Conservation (phyloP, 2,888 invertebrate genomes). For the Urechis unicinctus region DNA sequence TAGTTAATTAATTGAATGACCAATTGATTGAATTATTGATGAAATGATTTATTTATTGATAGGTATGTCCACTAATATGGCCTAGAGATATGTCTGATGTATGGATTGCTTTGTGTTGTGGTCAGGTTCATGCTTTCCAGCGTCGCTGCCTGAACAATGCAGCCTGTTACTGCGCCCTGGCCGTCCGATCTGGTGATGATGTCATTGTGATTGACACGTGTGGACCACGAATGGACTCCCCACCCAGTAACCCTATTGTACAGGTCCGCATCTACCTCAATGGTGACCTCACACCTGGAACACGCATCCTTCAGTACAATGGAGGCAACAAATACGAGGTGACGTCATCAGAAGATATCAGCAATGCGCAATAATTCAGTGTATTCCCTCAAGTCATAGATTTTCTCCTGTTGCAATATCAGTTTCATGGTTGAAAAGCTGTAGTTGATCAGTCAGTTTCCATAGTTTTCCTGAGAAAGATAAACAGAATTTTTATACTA, state of each 20-base stretch:
- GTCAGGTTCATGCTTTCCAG: constrained; percentile 23
- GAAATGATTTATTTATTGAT: too few species aligned
- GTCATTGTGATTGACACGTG: constrained; percentile 27
- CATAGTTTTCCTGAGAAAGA: too few species aligned
- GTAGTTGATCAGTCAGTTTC: too few species aligned
- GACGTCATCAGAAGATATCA: too few species aligned
- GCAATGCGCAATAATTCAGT: too few species aligned
- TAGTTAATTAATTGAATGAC: too few species aligned
- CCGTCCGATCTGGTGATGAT: constrained; percentile 24
- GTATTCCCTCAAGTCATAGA: too few species aligned
- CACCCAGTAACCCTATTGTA: constrained; percentile 2
- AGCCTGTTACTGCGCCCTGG: constrained; percentile 24
- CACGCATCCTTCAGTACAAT: constrained; percentile 20
- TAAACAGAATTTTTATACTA: too few species aligned
- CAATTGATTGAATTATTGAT: too few species aligned
- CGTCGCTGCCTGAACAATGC: constrained; percentile 16
- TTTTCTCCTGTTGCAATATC: too few species aligned
- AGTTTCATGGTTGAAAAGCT: too few species aligned
- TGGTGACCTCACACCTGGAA: constrained; percentile 25
- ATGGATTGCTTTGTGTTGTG: not conserved
- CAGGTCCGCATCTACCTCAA: constrained; percentile 21
- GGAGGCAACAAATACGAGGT: constrained; percentile 28
- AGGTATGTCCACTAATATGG: not conserved
- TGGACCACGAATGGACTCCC: constrained; percentile 1
- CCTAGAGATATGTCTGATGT: not conserved